Percentiles rank a stretch among this genome's conserved stretches.
Evolutionary conservation across 2,797 vertebrate species (phyloP).

Genomic region (Apogon talboti): DNA sequence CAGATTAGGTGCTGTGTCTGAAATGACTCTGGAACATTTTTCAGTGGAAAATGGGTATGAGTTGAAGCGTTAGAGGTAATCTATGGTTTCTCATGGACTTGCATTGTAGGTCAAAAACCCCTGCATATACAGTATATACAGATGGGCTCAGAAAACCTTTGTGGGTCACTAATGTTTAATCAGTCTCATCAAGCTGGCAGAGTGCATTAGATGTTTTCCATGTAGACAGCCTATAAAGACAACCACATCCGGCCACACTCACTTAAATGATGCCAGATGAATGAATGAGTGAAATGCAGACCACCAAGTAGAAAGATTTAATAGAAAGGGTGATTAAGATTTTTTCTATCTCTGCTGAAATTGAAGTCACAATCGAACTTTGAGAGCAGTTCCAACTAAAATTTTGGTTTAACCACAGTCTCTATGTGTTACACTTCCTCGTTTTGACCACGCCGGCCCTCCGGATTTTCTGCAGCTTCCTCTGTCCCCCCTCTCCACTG

Average conservation of each 20-base stretch:
- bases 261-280: constrained; percentile 34
- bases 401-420: not conserved
- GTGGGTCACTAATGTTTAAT: not conserved
- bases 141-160: too few relatives aligned
- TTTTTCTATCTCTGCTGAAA: not conserved
- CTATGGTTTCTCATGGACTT: too few relatives aligned
- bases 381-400: too few relatives aligned
- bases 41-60: too few relatives aligned
- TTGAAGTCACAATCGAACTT: not conserved
- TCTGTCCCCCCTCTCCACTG: not conserved
- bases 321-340: not conserved
- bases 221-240: constrained; percentile 1
- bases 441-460: not conserved
- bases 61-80: too few relatives aligned
- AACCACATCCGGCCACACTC: constrained; percentile 19
- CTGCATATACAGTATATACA: too few relatives aligned
- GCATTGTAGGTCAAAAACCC: too few relatives aligned
- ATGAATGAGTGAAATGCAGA: not conserved
- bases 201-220: constrained; percentile 21
- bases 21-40: too few relatives aligned
- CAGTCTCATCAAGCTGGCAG: not conserved
- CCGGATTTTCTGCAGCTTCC: not conserved
- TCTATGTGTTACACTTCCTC: not conserved
- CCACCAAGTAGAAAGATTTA: not conserved
- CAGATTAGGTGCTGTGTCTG: too few relatives aligned